Conservation (phyloP, 2,888 invertebrate species). For the Leptopilina drosophilae region DNA sequence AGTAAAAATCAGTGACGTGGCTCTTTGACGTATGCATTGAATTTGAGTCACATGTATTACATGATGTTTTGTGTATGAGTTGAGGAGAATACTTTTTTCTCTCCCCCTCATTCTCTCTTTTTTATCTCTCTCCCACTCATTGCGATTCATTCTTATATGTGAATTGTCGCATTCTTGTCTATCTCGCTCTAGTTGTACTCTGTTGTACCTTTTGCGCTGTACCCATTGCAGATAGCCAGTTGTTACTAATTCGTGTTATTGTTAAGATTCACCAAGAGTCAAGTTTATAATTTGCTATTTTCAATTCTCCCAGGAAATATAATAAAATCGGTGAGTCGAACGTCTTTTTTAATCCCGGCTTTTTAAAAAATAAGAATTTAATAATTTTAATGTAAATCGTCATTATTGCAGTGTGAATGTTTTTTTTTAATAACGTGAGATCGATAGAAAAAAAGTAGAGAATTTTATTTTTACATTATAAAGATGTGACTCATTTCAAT, state of each 20-base stretch:
- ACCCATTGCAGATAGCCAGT: not conserved
- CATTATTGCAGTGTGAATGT: too few species aligned
- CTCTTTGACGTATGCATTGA: slow-evolving; percentile 7
- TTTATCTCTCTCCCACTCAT: not conserved
- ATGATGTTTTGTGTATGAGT: too few species aligned
- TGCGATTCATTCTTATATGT: slow-evolving; percentile 4
- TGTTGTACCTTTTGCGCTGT: slow-evolving; percentile 11
- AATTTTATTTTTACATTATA: too few species aligned
- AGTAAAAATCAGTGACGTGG: slow-evolving; percentile 9
- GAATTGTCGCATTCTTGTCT: not conserved
- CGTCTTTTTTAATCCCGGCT: not conserved
- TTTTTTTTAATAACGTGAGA: too few species aligned
- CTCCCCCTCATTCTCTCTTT: slow-evolving; percentile 1
- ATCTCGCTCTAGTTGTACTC: not conserved
- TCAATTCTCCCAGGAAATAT: not conserved
- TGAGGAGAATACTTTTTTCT: not conserved
- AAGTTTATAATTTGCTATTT: not conserved
- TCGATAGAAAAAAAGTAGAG: too few species aligned
- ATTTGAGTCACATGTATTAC: slow-evolving; percentile 5
- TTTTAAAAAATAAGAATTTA: not conserved
- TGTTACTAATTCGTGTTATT: not conserved
- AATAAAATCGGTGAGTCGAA: not conserved
- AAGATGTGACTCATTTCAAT: too few species aligned
- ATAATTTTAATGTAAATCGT: too few species aligned
- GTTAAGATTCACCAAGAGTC: not conserved